Evolutionary conservation across 2,113 vertebrate species (phyloP).

Genomic region (Anhinga rufa): DNA sequence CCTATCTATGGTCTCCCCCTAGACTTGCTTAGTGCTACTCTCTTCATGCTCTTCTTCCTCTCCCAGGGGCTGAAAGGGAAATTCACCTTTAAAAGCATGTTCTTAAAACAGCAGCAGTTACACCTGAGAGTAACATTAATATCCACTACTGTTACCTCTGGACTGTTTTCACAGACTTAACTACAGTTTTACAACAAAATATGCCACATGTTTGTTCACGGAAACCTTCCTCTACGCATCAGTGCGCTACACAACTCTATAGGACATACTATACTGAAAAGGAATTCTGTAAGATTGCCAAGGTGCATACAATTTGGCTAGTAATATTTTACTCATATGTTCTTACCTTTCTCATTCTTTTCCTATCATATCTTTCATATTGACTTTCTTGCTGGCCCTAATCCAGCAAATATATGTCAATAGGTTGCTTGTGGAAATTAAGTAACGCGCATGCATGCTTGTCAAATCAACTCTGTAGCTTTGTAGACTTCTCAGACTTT

Average conservation of each 20-base stretch:
- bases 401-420: neutral
- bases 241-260: neutral
- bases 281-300: neutral
- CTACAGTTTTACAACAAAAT: neutral
- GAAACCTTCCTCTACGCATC: neutral
- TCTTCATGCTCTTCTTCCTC: neutral
- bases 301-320: neutral
- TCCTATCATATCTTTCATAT: neutral
- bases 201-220: neutral
- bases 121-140: neutral
- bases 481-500: neutral
- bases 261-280: neutral
- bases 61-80: neutral
- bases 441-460: neutral
- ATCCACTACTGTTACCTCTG: neutral
- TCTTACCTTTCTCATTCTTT: neutral
- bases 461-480: neutral
- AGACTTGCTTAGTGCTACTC: neutral
- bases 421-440: neutral
- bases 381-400: neutral
- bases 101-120: neutral
- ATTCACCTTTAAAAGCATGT: neutral
- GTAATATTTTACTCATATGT: neutral
- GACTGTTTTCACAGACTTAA: neutral
- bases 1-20: fast-evolving